These are phyloP conservation scores for Anguilla pacifica DNA, from an alignment of 2,797 vertebrate species.

Conservation along the genomic window DNA sequence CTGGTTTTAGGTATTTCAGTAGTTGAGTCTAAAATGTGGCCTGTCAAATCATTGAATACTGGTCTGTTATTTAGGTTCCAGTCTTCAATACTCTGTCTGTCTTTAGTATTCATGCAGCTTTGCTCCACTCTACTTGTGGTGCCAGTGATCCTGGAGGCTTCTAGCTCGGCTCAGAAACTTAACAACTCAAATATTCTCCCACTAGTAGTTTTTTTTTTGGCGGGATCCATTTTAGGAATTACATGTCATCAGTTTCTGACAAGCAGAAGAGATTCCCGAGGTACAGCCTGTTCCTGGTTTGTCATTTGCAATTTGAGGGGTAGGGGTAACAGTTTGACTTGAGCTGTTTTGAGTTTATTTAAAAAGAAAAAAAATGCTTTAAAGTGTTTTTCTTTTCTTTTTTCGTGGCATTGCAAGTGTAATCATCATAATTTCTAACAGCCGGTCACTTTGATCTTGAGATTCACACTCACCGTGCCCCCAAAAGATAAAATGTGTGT, in stretches of 20 bases:
- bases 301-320: neutral
- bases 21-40: neutral
- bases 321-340: neutral
- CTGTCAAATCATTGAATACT: neutral
- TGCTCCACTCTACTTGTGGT: neutral
- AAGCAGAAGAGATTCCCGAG: neutral
- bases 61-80: conserved; percentile 2
- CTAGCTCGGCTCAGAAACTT: neutral
- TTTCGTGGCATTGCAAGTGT: neutral
- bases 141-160: neutral
- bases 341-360: neutral
- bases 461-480: neutral
- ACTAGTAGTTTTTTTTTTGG: neutral
- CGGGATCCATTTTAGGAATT: conserved; percentile 10
- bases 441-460: neutral
- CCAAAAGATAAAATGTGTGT: conserved; percentile 14
- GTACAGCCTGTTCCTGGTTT: neutral
- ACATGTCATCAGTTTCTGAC: conserved; percentile 5
- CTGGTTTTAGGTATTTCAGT: conserved; percentile 11
- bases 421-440: neutral
- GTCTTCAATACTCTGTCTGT: neutral
- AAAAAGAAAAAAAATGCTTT: neutral
- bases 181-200: neutral
- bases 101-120: neutral
- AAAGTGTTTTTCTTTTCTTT: neutral